Evolutionary conservation across 2,888 invertebrate genomes (phyloP), one percentile per base, ranked within the genome.

Genomic region (Eilema depressum): DNA sequence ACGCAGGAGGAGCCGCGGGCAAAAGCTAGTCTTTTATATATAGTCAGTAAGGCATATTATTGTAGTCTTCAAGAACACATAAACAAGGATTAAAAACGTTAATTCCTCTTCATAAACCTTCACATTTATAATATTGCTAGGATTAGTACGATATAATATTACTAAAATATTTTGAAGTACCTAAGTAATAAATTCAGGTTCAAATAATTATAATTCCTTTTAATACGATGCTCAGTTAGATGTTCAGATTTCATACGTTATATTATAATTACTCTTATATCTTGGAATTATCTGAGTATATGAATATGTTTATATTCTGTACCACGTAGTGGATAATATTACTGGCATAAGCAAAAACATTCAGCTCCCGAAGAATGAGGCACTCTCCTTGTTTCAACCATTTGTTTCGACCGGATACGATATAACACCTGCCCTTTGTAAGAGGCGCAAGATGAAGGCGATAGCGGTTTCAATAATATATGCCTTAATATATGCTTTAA

Each of bases 371-470:
- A 64, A 17, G 47, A 11, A 47, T 60, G 47, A 30, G 23, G 47
- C 30, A 65, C 60, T 64, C 33, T 20, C 30, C 12, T 26, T 60
- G 37, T 68, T 68, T 64, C 59, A 20, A 25, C 59, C 59, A 60
- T 64, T 60, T 33, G 33, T 65, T 64, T 60, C 60, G 53, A 28
- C 60, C 30, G n/a, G 60, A n/a, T 47, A 60, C 64, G 60, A 59
- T 60, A 59, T 47, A 33, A 69, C 69, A 65, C 69, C 69, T 64
- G 69, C 47, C 60, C 60, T 60, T 60, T 60, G 4, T 25, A 12
- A 7, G 3, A 4, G 57, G 23, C 26, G 0, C 33, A 63, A 64
- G 28, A 4, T 17, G 0, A 23, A 69, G 14, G 59, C 7, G 57
- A 7, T 23, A 57, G 59, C 63, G 59, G 37, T 56, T 33, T 56